phyloP scores from a whole-genome alignment of 37 sponge, comb jelly and placozoan genomes.

The Bolinopsis microptera region DNA sequence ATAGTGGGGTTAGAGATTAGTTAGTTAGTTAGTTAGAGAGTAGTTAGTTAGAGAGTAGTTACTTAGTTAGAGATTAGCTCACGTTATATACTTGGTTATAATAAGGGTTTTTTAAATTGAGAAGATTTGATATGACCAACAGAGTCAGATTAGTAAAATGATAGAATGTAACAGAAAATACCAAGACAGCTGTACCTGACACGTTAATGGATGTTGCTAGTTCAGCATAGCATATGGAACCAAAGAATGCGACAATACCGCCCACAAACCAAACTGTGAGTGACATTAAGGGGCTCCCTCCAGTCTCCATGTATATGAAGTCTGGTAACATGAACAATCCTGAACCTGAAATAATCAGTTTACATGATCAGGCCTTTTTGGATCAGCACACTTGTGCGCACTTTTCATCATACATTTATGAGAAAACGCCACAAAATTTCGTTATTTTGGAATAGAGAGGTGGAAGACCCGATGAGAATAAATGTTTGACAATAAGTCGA shows the following conservation, averaged over 20 bases:
- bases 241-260: conserved; percentile 28
- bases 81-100: background rate
- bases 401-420: too few species aligned
- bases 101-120: too few species aligned
- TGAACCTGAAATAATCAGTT: background rate
- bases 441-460: too few species aligned
- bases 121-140: too few species aligned
- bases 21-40: background rate
- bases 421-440: too few species aligned
- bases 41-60: background rate
- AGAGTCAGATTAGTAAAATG: too few species aligned
- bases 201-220: conserved; percentile 53
- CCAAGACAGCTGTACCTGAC: conserved; percentile 54
- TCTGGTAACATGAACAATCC: conserved; percentile 62
- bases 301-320: background rate
- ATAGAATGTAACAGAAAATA: too few species aligned
- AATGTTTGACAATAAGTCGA: too few species aligned
- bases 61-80: background rate
- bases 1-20: background rate
- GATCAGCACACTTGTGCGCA: too few species aligned
- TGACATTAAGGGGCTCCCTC: conserved; percentile 10
- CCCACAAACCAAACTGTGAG: conserved; percentile 50
- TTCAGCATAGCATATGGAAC: conserved; percentile 56
- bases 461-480: too few species aligned
- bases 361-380: background rate